Evolutionary conservation across 2,797 vertebrate species (phyloP).

Genomic region (Saxicola maurus): DNA sequence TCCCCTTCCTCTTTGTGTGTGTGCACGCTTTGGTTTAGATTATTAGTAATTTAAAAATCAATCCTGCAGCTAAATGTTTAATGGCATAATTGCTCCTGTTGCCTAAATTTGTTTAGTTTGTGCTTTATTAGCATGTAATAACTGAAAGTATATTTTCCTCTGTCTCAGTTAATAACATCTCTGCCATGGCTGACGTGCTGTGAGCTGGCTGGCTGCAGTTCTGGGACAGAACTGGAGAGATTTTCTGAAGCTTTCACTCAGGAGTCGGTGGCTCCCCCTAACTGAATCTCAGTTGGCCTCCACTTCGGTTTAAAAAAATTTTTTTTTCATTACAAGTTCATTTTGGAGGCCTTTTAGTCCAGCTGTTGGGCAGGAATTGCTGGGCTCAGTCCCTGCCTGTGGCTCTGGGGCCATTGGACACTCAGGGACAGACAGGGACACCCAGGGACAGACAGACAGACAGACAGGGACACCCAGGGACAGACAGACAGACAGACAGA

Average conservation of each 20-base stretch:
- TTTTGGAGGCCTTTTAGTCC: neutral
- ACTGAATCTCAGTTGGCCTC: neutral
- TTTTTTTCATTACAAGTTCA: neutral
- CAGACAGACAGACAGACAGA: no score
- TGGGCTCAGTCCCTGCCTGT: neutral
- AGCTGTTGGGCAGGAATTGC: neutral
- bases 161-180: slow-evolving; percentile 22
- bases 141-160: slow-evolving; percentile 34
- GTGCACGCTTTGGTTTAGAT: neutral
- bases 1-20: neutral
- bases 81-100: slow-evolving; percentile 32
- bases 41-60: slow-evolving; percentile 47
- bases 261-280: neutral
- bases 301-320: neutral
- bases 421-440: neutral
- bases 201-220: neutral
- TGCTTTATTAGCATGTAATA: slow-evolving; percentile 45
- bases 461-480: neutral
- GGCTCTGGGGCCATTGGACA: neutral
- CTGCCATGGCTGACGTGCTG: rapidly evolving
- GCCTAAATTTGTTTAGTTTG: slow-evolving; percentile 27
- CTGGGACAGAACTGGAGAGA: neutral
- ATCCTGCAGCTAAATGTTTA: slow-evolving; percentile 43
- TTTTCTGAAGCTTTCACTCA: neutral
- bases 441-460: neutral